Base-by-base conservation (phyloP, 1,140 invertebrate genomes). In the Chrysoperla carnea region DNA sequence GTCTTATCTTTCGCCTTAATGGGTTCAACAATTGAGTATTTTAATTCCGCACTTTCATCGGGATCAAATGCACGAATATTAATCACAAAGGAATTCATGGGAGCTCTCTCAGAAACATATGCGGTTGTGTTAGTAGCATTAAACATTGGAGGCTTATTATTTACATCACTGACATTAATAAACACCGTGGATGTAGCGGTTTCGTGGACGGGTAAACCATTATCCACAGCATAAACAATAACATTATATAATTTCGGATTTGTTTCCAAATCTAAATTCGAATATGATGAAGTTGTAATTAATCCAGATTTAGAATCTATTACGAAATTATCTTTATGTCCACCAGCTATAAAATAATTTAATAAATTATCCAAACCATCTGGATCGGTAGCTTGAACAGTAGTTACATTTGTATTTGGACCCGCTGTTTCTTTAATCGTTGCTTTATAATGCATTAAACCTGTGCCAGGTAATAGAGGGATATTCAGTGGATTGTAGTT, bases 81-180 rank as follows among this genome's bases (percentile, higher is more conserved):
- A 8, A 83, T 53, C 0, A 88, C 72, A 8, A 62, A 51, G 47
- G 74, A 68, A 50, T 76, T 77, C 27, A 80, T 68, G 43, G 72
- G 64, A 1, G 75, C 71, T 53, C 73, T 66, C 56, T 84, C 80
- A 0, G 80, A 81, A 8, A 84, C 73, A 42, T 85, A 79, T 36
- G 72, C 64, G 7, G 77, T 66, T 50, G 75, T 77, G 27, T 68
- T 67, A 1, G 67, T 67, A 17, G 73, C 69, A 48, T 76, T 68
- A 44, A 89, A 91, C 45, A 60, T 67, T 1, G 87, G 87, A 9
- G 78, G 70, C 52, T 87, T 84, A 53, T 91, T 84, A 47, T 89
- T 88, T 1, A 88, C 78, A 54, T 89, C 84, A 46, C 73, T 58
- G 9, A 89, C 73, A 23, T 72, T 74, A 1, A 87, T 72, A 33